Evolutionary conservation across 2,113 vertebrate species (phyloP).

Genomic region (Ceyx margarethae): DNA sequence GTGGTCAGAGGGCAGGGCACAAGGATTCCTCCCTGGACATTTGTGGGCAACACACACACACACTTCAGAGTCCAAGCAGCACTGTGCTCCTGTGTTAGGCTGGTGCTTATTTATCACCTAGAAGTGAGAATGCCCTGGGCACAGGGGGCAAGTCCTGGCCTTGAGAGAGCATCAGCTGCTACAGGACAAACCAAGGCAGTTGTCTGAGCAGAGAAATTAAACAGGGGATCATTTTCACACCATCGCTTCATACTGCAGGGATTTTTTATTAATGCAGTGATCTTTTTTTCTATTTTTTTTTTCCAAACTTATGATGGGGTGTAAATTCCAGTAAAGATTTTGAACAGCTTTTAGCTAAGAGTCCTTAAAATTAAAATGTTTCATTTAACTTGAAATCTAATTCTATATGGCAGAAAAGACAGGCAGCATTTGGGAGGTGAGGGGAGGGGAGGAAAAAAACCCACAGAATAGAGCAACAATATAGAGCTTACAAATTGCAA

Average conservation of each 20-base stretch:
- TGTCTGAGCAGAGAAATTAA: background rate
- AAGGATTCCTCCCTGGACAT: background rate
- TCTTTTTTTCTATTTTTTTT: background rate
- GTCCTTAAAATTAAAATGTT: slow-evolving; percentile 33
- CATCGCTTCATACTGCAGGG: background rate
- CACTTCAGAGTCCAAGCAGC: too few species aligned
- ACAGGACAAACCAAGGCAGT: background rate
- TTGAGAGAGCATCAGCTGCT: background rate
- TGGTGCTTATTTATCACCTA: accelerated
- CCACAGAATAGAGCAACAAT: slow-evolving; percentile 20
- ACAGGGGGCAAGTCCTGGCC: background rate
- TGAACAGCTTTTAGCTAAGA: slow-evolving; percentile 40
- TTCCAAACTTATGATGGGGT: background rate
- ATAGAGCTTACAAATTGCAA: slow-evolving; percentile 43
- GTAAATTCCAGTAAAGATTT: slow-evolving; percentile 17
- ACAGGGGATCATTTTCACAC: background rate
- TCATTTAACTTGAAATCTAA: slow-evolving; percentile 32
- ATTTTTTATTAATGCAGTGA: background rate
- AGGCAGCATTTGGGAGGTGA: slow-evolving; percentile 62
- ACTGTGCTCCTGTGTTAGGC: background rate
- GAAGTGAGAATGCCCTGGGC: background rate
- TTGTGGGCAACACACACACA: background rate
- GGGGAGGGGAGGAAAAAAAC: background rate
- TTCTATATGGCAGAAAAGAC: slow-evolving; percentile 46
- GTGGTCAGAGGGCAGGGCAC: background rate